Conservation (phyloP, 2,797 vertebrate genomes). For the Thaleichthys pacificus region DNA sequence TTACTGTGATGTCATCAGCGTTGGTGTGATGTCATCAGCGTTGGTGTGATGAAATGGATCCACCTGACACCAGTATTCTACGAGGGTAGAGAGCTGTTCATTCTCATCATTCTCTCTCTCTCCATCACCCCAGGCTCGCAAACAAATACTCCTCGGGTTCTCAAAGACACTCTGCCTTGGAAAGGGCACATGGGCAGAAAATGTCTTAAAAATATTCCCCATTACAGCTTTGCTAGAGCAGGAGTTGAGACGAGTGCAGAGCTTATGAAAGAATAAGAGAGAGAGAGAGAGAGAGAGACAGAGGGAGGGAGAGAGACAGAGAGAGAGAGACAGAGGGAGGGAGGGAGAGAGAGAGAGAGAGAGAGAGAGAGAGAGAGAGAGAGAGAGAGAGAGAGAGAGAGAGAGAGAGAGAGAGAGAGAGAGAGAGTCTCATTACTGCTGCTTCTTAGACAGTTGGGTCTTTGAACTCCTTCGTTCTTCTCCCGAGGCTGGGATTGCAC, state of each 20-base stretch:
- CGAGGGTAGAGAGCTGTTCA: too few relatives aligned
- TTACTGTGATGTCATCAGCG: too few relatives aligned
- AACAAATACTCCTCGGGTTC: conserved; percentile 44
- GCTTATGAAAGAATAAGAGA: too few relatives aligned
- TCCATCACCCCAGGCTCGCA: conserved; percentile 54
- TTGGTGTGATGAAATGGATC: conserved; percentile 22
- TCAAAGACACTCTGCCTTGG: conserved; percentile 52
- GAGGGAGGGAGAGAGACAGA: conserved; percentile 29
- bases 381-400: conserved; percentile 30
- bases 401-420: conserved; percentile 44
- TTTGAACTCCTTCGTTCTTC: conserved; percentile 63
- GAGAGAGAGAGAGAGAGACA: too few relatives aligned
- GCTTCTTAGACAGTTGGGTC: conserved; percentile 32
- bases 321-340: conserved; percentile 29
- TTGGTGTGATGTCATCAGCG: too few relatives aligned
- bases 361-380: conserved; percentile 9
- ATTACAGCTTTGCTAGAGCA: too few relatives aligned
- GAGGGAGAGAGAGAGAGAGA: conserved; percentile 39
- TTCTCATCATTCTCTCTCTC: conserved; percentile 9
- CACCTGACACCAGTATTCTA: background rate
- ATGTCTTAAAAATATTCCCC: conserved; percentile 36
- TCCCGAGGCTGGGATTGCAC: conserved; percentile 40
- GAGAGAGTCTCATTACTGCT: conserved; percentile 47
- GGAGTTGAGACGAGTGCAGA: too few relatives aligned
- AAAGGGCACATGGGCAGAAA: conserved; percentile 44